Percentiles rank a stretch among this genome's conserved stretches.
phyloP scores from a whole-genome alignment of 1,140 invertebrate species.

The Venustaconcha ellipsiformis region DNA sequence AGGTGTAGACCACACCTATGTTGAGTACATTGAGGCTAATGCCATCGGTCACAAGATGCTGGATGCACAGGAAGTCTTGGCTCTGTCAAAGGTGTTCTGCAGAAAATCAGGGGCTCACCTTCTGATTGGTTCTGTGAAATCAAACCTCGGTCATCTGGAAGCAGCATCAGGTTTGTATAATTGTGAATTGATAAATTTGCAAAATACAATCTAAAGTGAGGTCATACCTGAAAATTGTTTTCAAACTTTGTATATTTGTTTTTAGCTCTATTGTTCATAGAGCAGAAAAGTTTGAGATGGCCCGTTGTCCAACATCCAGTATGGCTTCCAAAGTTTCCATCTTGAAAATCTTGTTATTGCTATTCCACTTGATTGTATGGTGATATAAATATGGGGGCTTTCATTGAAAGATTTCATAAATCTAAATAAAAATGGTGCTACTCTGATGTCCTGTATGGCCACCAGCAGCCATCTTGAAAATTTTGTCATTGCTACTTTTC shows the following conservation, averaged over 20 bases:
- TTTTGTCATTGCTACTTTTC: neutral
- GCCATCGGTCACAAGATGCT: conserved; percentile 92
- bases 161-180: conserved; percentile 83
- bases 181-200: neutral
- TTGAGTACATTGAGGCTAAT: conserved; percentile 94
- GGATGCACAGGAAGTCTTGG: conserved; percentile 95
- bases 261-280: no score
- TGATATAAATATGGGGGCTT: no score
- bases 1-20: conserved; percentile 79
- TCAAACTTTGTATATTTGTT: neutral
- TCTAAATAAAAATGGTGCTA: no score
- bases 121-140: conserved; percentile 94
- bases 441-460: neutral
- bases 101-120: conserved; percentile 78
- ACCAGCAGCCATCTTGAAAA: neutral
- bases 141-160: conserved; percentile 98
- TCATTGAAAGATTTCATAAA: no score
- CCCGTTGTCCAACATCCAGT: no score
- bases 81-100: conserved; percentile 92
- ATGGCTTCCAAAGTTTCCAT: no score
- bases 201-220: neutral
- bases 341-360: no score
- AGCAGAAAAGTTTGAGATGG: no score
- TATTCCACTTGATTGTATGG: no score
- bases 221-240: neutral